Percentiles rank a stretch among this genome's conserved stretches.
Evolutionary conservation across 2,888 invertebrate species (phyloP).

Genomic region (Cerceris ruficornis): DNA sequence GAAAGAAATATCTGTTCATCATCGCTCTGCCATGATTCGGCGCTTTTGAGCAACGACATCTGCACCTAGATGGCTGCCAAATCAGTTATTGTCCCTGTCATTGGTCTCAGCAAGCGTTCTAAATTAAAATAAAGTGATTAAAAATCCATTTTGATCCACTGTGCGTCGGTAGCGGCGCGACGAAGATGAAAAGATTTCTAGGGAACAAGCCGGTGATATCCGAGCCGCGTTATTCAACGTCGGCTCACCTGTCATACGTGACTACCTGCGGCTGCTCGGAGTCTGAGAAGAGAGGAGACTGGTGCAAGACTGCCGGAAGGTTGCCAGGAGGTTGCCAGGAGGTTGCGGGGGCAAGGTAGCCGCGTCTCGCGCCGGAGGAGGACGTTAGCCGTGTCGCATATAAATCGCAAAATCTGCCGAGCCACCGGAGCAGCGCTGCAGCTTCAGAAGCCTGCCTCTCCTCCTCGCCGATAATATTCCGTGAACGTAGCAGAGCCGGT

Average conservation of each 20-base stretch:
- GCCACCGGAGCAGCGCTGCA: not conserved
- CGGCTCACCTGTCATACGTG: conserved; percentile 42
- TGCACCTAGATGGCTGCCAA: too few species aligned
- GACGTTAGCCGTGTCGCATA: conserved; percentile 35
- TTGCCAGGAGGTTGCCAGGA: too few species aligned
- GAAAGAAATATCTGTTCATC: too few species aligned
- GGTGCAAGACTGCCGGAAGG: too few species aligned
- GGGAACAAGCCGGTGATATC: conserved; percentile 28
- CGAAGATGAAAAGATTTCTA: conserved; percentile 31
- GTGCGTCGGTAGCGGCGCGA: not conserved
- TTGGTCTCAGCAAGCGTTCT: too few species aligned
- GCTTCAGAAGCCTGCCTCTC: not conserved
- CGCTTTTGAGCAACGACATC: too few species aligned
- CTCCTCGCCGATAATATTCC: conserved; percentile 1
- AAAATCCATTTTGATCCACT: too few species aligned
- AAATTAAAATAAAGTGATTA: too few species aligned
- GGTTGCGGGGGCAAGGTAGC: too few species aligned
- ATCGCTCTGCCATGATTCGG: too few species aligned
- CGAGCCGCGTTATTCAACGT: conserved; percentile 37
- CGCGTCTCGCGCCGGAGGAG: too few species aligned
- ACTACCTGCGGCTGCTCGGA: conserved; percentile 23
- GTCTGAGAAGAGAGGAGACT: conserved; percentile 1
- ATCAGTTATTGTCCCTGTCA: too few species aligned
- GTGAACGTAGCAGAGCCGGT: not conserved
- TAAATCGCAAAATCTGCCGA: conserved; percentile 49